phyloP scores from a whole-genome alignment of 1,140 invertebrate genomes.

The Planococcus citri region DNA sequence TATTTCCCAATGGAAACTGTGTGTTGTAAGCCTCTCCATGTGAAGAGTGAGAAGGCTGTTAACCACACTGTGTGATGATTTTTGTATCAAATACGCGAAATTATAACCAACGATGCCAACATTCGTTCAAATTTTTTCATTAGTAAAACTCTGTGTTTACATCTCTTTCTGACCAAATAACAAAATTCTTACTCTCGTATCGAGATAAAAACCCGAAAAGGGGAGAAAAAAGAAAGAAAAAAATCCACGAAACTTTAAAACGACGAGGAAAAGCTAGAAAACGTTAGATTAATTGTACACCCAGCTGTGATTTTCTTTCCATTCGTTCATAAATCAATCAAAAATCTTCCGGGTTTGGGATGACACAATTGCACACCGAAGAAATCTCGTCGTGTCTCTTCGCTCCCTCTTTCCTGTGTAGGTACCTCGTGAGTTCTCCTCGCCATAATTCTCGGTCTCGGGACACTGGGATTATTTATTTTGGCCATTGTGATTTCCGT shows the following conservation, averaged over 20 bases:
- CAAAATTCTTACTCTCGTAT: too few species aligned
- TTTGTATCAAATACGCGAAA: not conserved
- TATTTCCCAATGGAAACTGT: too few species aligned
- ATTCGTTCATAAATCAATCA: conserved; percentile 17
- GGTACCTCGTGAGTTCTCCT: too few species aligned
- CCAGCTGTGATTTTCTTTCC: conserved; percentile 14
- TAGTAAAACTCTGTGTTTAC: not conserved
- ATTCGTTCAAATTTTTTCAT: not conserved
- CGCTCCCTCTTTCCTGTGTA: too few species aligned
- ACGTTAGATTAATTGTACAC: conserved; percentile 18
- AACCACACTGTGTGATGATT: not conserved
- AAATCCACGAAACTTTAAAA: not conserved
- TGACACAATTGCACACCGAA: conserved; percentile 11
- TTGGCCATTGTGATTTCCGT: not conserved
- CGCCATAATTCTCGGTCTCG: too few species aligned
- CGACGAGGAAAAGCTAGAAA: not conserved
- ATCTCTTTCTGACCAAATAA: not conserved
- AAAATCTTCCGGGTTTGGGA: conserved; percentile 11
- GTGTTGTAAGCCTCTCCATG: too few species aligned
- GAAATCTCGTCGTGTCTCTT: not conserved
- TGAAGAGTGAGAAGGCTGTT: too few species aligned
- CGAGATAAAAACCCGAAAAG: not conserved
- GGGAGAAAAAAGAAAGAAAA: not conserved
- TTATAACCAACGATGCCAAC: not conserved
- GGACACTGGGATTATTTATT: not conserved